These are phyloP conservation scores for Mirounga angustirostris DNA, from an alignment of 2,113 vertebrate species.

Conservation along the genomic window DNA sequence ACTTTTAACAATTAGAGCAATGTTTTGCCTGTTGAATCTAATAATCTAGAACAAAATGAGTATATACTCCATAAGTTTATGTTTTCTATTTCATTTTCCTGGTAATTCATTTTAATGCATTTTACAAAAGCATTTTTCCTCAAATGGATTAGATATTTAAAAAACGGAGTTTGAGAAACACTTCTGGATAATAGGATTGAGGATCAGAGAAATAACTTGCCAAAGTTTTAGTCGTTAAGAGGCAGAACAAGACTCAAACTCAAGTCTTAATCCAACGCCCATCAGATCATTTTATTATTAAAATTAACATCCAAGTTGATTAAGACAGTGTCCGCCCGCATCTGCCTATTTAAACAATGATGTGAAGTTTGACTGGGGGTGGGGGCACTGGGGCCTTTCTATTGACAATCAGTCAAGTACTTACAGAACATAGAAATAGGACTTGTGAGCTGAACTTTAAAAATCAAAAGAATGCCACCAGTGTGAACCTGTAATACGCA, in stretches of 20 bases:
- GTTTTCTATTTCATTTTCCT: constrained; percentile 48
- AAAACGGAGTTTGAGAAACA: not conserved
- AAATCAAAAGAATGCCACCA: not conserved
- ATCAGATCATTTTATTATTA: not conserved
- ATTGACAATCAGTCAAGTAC: not conserved
- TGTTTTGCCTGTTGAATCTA: not conserved
- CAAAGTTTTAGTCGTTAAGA: not conserved
- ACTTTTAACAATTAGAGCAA: not conserved
- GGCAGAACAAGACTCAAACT: not conserved
- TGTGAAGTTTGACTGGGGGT: not conserved
- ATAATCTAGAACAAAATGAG: not conserved
- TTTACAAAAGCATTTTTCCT: constrained; percentile 47
- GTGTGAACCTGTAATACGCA: not conserved
- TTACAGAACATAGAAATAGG: not conserved
- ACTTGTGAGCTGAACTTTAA: not conserved
- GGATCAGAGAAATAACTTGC: not conserved
- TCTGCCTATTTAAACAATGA: not conserved
- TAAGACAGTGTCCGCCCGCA: not conserved
- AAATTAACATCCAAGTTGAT: not conserved
- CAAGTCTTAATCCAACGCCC: not conserved
- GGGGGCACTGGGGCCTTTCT: not conserved
- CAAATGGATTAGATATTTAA: not conserved
- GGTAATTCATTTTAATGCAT: constrained; percentile 28
- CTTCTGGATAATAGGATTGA: not conserved
- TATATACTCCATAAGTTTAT: not conserved